These are phyloP conservation scores for Apaloderma vittatum DNA, from an alignment of 2,113 vertebrate species.

Conservation along the genomic window DNA sequence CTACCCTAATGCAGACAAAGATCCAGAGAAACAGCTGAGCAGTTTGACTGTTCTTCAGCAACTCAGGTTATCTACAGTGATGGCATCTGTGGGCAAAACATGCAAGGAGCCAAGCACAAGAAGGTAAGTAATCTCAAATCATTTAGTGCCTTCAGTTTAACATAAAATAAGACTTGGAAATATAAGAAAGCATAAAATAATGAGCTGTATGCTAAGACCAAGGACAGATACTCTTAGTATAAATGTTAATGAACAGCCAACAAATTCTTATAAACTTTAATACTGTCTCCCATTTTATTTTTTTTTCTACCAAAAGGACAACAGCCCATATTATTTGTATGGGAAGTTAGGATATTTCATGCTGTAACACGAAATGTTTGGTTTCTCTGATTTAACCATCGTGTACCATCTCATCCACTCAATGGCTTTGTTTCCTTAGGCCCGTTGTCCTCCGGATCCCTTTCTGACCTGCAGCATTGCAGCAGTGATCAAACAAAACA, in stretches of 20 bases:
- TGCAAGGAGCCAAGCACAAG: not conserved
- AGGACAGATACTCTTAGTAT: not conserved
- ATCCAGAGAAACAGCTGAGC: not conserved
- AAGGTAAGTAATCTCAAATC: not conserved
- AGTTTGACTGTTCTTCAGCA: not conserved
- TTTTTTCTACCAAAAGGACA: not conserved
- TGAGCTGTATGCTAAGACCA: not conserved
- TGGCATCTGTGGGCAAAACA: not conserved
- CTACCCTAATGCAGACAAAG: not conserved
- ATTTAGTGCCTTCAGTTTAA: not conserved
- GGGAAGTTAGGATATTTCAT: not conserved
- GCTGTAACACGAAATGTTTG: not conserved
- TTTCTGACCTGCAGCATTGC: not conserved
- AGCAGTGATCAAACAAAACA: not conserved
- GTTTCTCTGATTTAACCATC: not conserved
- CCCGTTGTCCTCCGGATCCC: not conserved
- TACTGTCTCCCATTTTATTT: not conserved
- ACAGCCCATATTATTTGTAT: not conserved
- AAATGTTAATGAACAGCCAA: not conserved
- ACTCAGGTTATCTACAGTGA: not conserved
- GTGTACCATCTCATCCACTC: not conserved
- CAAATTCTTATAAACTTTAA: not conserved
- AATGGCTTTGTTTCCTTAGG: not conserved
- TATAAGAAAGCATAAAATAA: not conserved
- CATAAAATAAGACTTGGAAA: not conserved